phyloP scores from a whole-genome alignment of 1,140 invertebrate genomes.

The Globodera rostochiensis region DNA sequence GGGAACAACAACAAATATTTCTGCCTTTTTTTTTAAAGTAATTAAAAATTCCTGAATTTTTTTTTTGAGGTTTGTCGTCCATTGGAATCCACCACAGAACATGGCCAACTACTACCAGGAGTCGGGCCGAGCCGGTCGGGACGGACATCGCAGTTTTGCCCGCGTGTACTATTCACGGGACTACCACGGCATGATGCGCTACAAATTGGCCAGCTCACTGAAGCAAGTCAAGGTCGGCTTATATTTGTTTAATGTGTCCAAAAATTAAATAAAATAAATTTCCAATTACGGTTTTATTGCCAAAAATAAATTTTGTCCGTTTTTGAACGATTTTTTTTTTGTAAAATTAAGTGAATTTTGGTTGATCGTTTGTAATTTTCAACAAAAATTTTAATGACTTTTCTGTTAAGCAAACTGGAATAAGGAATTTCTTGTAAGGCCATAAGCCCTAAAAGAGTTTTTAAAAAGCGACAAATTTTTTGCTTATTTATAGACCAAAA shows the following conservation, averaged over 20 bases:
- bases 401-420: too few relatives aligned
- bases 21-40: background rate
- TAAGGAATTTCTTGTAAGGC: too few relatives aligned
- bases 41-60: slow-evolving; percentile 46
- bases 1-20: background rate
- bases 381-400: too few relatives aligned
- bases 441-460: too few relatives aligned
- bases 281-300: too few relatives aligned
- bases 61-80: slow-evolving; percentile 34
- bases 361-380: too few relatives aligned
- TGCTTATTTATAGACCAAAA: slow-evolving; percentile 34
- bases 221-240: slow-evolving; percentile 2
- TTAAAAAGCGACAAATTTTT: too few relatives aligned
- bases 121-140: slow-evolving; percentile 74
- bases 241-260: too few relatives aligned
- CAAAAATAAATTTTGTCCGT: background rate
- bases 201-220: slow-evolving; percentile 35
- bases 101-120: slow-evolving; percentile 98
- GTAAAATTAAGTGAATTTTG: too few relatives aligned
- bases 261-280: too few relatives aligned
- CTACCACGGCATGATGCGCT: slow-evolving; percentile 49
- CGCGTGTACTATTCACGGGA: slow-evolving; percentile 47
- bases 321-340: background rate
- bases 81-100: slow-evolving; percentile 34
- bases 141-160: slow-evolving; percentile 43